A percentile compares a stretch with the other conserved stretches of the same genome.
These are phyloP conservation scores for Caenorhabditis parvicauda DNA, from an alignment of 2,888 invertebrate species.

Conservation along the genomic window DNA sequence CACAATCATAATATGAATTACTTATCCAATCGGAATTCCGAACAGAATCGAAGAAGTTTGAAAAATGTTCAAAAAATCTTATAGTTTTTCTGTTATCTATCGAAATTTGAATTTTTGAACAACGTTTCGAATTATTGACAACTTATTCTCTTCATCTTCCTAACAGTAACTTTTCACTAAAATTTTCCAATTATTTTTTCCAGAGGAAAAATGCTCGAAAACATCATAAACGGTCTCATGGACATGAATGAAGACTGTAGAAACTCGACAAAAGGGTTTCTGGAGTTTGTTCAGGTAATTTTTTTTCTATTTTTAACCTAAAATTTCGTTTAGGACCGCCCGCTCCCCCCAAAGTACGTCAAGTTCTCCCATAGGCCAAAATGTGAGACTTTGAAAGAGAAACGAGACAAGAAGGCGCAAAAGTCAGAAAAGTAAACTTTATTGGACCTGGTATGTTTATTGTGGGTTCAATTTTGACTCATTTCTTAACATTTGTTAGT, in stretches of 20 bases:
- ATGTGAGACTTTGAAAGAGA: slow-evolving; percentile 48
- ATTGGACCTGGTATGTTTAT: slow-evolving; percentile 10
- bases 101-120: neutral
- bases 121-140: neutral
- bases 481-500: slow-evolving; percentile 1
- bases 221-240: slow-evolving; percentile 46
- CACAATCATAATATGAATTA: no score
- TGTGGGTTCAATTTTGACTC: slow-evolving; percentile 1
- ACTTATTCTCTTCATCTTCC: neutral
- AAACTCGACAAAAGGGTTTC: slow-evolving; percentile 29
- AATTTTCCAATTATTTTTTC: slow-evolving; percentile 1
- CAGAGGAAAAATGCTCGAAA: slow-evolving; percentile 40
- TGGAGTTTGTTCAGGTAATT: slow-evolving; percentile 39
- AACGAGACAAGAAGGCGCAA: slow-evolving; percentile 24
- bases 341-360: slow-evolving; percentile 29
- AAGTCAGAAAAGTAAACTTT: slow-evolving; percentile 1
- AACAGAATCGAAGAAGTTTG: no score
- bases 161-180: neutral
- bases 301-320: neutral
- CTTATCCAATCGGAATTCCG: no score
- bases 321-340: slow-evolving; percentile 31
- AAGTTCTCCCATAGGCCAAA: slow-evolving; percentile 38
- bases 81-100: no score
- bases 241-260: neutral
- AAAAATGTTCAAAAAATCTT: no score